Evolutionary conservation across 2,888 invertebrate species (phyloP).

Genomic region (Drosophila prolongata): DNA sequence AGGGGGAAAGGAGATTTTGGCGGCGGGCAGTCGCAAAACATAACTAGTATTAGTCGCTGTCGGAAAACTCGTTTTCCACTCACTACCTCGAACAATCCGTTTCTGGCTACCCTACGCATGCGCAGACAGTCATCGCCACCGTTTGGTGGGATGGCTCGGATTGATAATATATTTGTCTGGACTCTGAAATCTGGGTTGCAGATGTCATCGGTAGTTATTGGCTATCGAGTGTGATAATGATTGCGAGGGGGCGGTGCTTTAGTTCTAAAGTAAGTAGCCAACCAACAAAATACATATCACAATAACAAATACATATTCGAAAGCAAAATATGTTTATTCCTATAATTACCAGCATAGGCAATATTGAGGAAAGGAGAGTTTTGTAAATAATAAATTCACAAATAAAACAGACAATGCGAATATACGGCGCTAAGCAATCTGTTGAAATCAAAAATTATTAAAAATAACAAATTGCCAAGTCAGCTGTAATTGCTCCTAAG

Average conservation of each 20-base stretch:
- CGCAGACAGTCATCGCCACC: conserved; percentile 33
- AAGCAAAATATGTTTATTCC: too few species aligned
- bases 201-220: conserved; percentile 30
- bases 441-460: too few species aligned
- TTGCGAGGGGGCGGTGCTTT: too few species aligned
- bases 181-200: conserved; percentile 40
- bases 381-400: too few species aligned
- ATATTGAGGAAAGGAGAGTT: too few species aligned
- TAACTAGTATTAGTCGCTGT: conserved; percentile 44
- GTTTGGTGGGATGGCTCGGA: conserved; percentile 25
- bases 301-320: too few species aligned
- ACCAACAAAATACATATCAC: too few species aligned
- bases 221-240: background rate
- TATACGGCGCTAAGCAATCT: too few species aligned
- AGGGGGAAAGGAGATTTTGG: conserved; percentile 28
- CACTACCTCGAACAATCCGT: conserved; percentile 9
- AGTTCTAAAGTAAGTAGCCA: too few species aligned
- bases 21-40: conserved; percentile 31
- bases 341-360: too few species aligned
- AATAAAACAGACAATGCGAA: too few species aligned
- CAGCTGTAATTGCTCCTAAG: background rate
- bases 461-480: background rate
- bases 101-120: conserved; percentile 42
- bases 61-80: conserved; percentile 60
- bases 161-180: conserved; percentile 43